phyloP scores from a whole-genome alignment of 35 echinoderm and acorn worm genomes.

The Ophioderma brevispina region DNA sequence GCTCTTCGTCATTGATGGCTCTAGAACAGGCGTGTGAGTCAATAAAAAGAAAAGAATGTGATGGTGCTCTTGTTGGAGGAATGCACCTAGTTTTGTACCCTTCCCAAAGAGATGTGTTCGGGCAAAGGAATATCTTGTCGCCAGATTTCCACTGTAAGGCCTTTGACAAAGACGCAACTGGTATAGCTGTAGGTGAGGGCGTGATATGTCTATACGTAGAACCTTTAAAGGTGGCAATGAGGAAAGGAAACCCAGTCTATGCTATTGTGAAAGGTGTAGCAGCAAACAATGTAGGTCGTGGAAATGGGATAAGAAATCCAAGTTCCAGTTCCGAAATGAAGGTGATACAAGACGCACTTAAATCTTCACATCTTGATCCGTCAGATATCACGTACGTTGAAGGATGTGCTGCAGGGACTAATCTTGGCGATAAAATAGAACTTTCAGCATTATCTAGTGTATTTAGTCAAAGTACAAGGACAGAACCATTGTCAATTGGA shows the following conservation, averaged over 20 bases:
- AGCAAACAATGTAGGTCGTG: not conserved
- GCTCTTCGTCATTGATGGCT: not conserved
- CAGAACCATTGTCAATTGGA: not conserved
- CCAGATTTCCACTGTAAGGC: not conserved
- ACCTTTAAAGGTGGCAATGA: not conserved
- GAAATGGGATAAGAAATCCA: not conserved
- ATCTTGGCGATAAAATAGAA: not conserved
- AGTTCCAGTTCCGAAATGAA: constrained; percentile 9
- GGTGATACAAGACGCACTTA: not conserved
- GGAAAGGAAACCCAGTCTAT: not conserved
- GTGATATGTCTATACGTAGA: constrained; percentile 10
- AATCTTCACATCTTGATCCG: not conserved
- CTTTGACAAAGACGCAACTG: constrained; percentile 5
- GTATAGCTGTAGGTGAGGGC: constrained; percentile 8
- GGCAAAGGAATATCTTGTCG: not conserved
- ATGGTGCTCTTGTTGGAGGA: not conserved
- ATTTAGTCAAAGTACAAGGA: not conserved
- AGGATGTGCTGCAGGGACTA: not conserved
- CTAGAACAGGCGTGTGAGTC: not conserved
- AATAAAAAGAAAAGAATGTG: not conserved
- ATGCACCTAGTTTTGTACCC: not conserved
- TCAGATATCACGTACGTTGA: constrained; percentile 18
- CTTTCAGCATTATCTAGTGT: not conserved
- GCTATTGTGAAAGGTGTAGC: constrained; percentile 10
- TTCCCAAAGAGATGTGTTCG: not conserved